These are phyloP conservation scores for Plebejus argus DNA, from an alignment of 2,888 invertebrate genomes.

Conservation along the genomic window DNA sequence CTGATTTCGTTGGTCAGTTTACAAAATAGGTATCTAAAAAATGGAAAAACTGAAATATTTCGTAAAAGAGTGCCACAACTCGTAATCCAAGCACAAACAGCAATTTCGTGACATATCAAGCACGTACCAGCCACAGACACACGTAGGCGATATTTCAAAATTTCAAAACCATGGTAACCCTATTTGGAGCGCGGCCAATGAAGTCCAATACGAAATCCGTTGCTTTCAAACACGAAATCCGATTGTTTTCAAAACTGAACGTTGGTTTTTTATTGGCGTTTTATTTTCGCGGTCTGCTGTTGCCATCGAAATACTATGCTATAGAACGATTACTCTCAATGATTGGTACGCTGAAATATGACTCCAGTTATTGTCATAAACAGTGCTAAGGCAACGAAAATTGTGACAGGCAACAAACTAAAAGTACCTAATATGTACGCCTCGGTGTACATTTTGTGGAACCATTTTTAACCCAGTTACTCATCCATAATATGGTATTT, in stretches of 20 bases:
- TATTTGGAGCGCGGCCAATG: slow-evolving; percentile 1
- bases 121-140: neutral
- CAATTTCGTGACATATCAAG: neutral
- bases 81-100: neutral
- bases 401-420: too few relatives aligned
- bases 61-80: slow-evolving; percentile 4
- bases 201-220: slow-evolving; percentile 26
- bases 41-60: neutral
- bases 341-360: too few relatives aligned
- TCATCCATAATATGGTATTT: too few relatives aligned
- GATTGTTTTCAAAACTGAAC: slow-evolving; percentile 30
- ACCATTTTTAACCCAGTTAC: too few relatives aligned
- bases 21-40: neutral
- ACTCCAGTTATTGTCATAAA: too few relatives aligned
- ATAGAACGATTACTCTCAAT: too few relatives aligned
- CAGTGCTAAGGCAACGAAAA: too few relatives aligned
- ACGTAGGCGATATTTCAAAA: slow-evolving; percentile 11
- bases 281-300: slow-evolving; percentile 33
- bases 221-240: slow-evolving; percentile 28
- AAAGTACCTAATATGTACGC: too few relatives aligned
- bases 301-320: too few relatives aligned
- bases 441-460: too few relatives aligned
- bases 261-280: slow-evolving; percentile 34
- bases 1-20: neutral
- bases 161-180: slow-evolving; percentile 27